Evolutionary conservation across 2,797 vertebrate species (phyloP).

Genomic region (Ciconia nigra): DNA sequence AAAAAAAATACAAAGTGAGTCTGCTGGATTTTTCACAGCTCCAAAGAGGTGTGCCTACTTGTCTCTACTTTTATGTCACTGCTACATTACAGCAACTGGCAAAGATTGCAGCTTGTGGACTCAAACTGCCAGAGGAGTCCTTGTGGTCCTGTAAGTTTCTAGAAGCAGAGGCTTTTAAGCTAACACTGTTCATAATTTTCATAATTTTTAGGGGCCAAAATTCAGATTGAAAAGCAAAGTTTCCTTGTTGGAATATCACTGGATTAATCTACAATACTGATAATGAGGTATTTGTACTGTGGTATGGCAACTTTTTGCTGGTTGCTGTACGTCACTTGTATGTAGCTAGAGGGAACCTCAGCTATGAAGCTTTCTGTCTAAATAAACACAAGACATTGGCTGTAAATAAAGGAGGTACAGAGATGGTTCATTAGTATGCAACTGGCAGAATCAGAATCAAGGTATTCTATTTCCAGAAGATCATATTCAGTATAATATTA

Average conservation of each 20-base stretch:
- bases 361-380: not conserved
- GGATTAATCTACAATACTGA: not conserved
- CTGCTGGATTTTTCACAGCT: not conserved
- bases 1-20: not conserved
- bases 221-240: not conserved
- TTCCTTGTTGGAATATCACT: not conserved
- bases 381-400: not conserved
- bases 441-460: not conserved
- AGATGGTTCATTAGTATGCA: not conserved
- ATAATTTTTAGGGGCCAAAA: not conserved
- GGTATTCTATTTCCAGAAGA: not conserved
- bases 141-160: not conserved
- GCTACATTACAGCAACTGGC: not conserved
- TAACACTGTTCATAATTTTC: not conserved
- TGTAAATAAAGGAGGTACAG: not conserved
- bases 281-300: not conserved
- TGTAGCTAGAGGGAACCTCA: not conserved
- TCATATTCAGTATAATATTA: not conserved
- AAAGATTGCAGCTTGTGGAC: not conserved
- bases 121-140: not conserved
- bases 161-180: not conserved
- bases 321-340: not conserved
- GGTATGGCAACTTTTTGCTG: not conserved
- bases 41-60: not conserved
- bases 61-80: not conserved